These are phyloP conservation scores for Mesitornis unicolor DNA, from an alignment of 2,113 vertebrate species.

Conservation along the genomic window DNA sequence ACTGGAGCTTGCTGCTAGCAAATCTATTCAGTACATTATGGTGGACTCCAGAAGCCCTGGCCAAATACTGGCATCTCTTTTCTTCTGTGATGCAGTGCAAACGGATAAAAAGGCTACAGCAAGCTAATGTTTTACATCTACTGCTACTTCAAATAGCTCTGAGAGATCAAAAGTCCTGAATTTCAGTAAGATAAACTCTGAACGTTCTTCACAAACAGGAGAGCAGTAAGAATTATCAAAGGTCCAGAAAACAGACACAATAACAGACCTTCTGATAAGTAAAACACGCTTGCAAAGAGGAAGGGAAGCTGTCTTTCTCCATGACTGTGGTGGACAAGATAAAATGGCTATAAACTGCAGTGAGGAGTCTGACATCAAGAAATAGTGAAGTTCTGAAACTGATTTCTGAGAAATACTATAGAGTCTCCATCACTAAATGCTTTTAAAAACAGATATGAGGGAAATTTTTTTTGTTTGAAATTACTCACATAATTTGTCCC, in stretches of 20 bases:
- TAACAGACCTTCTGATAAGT: neutral
- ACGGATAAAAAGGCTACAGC: neutral
- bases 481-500: neutral
- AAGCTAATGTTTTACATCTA: neutral
- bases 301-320: neutral
- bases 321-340: neutral
- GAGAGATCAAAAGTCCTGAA: neutral
- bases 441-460: neutral
- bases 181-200: neutral
- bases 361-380: neutral
- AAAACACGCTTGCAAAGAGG: neutral
- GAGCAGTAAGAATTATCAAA: neutral
- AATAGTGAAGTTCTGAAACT: neutral
- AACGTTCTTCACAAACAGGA: neutral
- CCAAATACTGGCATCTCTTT: neutral
- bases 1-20: neutral
- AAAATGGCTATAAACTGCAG: neutral
- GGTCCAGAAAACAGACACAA: neutral
- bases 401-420: neutral
- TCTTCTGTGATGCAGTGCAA: neutral
- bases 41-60: neutral
- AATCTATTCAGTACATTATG: neutral
- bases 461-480: neutral
- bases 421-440: neutral
- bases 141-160: neutral